Base-by-base conservation (phyloP, 1,140 invertebrate species). In the Wiebesia pumilae region DNA sequence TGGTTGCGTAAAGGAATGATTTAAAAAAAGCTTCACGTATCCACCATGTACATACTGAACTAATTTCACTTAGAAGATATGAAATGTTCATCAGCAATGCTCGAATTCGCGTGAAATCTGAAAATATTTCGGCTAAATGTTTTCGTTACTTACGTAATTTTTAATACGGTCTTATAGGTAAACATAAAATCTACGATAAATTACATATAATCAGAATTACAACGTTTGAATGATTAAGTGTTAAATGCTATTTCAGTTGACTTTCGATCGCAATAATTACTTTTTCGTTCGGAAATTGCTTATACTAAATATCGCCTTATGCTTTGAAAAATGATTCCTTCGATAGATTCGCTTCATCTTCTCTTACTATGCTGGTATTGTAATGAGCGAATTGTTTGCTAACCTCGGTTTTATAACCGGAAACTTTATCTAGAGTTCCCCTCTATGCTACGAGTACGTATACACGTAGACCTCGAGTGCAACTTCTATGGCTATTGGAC, bases 361-460 rank as follows among this genome's bases (percentile, higher is more conserved):
- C 58, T 78, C 38, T 27, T 43, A 0, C 75, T 1, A 54, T 80
- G 51, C 67, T 27, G 43, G 7, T 30, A 40, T 38, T 33, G 78
- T 83, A 83, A 83, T 87, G 85, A 87, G 75, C 3, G 81, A 47
- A 87, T 87, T 83, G 81, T 83, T 83, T 87, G 62, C 79, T 40
- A 9, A 71, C 43, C 73, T 54, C 82, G 27, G 43, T 21, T 7
- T 47, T 82, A 30, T 43, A 12, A 3, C 33, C 79, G 12, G 30
- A 9, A 30, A 43, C 51, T 54, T 79, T 38, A 16, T 47, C 30
- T 43, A 1, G 38, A 43, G 0, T 35, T 69, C 30, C 27, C 58
- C 58, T 27, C 3, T 10, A 27, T 10, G 24, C 58, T 27, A 21
- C 54, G 54, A 21, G 19, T 58, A 62, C 24, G 58, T 24, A 27